Base-by-base conservation (phyloP, 2,797 vertebrate genomes). In the Sebastiscus tertius region DNA sequence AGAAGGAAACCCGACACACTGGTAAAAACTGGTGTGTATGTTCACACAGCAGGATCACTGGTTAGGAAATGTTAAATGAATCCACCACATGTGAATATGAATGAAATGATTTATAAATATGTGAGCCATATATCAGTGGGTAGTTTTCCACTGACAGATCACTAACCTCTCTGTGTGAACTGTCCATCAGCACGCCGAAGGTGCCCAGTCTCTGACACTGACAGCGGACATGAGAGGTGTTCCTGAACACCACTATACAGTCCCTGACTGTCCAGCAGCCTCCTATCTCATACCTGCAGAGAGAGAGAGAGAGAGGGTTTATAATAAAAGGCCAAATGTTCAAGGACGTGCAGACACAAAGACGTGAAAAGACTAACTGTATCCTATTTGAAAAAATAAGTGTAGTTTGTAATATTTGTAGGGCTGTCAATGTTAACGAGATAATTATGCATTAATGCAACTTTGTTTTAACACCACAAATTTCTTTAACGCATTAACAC, bases 131-230 rank as follows among this genome's bases (percentile, higher is more conserved):
- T 36, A 58, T 31, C 6, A 16, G 10, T 62, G 1, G 5, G 58
- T 11, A 24, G 20, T 27, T 71, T 36, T 82, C 24, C 26, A 56
- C 24, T 9, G 79, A 74, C 27, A 20, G 59, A 59, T 6, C 2
- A 39, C 83, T 92, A 80, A 99, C 98, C 97, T 99, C 99, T 94
- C 99, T 95, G 29, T 99, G 98, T 1, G 99, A 99, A 84, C 97
- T 98, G 92, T 99, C 99, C 99, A 99, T 99, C 73, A 99, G 94
- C 54, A 99, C 97, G 0, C 97, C 99, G 20, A 99, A 99, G 58
- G 97, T 99, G 54, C 98, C 98, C 7, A 99, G 96, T 87, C 96
- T 96, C 84, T 97, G 97, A 81, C 99, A 99, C 92, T 98, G 98
- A 93, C 99, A 99, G 87, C 97, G 97, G 20, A 99, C 97, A 0